Conservation (phyloP, 2,797 vertebrate genomes). For the Hapalemur alaotrensis region DNA sequence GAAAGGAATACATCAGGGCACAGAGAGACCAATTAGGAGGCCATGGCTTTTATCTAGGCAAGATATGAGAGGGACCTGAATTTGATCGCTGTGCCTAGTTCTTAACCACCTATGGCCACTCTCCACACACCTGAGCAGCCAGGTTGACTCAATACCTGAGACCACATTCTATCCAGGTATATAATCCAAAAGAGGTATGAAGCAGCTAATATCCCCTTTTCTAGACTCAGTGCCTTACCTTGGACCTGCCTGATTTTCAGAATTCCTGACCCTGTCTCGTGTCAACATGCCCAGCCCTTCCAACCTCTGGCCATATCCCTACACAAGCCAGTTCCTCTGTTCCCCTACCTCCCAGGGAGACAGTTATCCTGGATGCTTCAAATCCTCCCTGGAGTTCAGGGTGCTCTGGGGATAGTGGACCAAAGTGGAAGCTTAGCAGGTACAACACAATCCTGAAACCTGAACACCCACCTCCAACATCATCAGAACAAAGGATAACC, state of each 20-base stretch:
- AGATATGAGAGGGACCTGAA: neutral
- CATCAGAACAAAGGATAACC: neutral
- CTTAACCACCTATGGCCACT: neutral
- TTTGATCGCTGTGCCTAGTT: neutral
- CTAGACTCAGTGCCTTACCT: neutral
- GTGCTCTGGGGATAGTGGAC: neutral
- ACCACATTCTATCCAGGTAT: neutral
- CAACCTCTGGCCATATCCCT: neutral
- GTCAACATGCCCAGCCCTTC: neutral
- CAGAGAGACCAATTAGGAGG: neutral
- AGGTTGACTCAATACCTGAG: neutral
- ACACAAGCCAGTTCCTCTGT: neutral
- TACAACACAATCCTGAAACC: neutral
- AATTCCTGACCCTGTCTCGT: neutral
- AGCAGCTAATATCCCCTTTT: neutral
- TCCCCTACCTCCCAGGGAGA: neutral
- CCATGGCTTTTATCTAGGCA: neutral
- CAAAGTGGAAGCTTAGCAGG: neutral
- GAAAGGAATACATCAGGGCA: neutral
- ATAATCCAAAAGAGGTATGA: neutral
- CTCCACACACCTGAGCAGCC: neutral
- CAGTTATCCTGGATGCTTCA: neutral
- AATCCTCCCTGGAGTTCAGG: neutral
- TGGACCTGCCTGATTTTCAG: neutral
- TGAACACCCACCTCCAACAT: neutral